A percentile compares a stretch with the other conserved stretches of the same genome.
Conservation (phyloP, 2,797 vertebrate species). For the Nasua narica region DNA sequence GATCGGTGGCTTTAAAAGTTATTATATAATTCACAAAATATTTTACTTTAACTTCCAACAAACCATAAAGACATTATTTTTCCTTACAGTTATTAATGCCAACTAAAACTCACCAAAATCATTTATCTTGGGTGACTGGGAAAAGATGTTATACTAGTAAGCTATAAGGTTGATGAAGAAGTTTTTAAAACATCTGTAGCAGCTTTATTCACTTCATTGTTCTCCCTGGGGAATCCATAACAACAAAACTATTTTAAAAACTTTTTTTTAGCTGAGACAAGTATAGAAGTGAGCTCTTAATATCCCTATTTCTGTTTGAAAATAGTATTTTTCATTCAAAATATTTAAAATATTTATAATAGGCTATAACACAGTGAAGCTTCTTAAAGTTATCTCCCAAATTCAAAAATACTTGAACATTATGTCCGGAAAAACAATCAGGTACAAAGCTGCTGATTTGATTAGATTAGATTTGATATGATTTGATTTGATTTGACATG, state of each 20-base stretch:
- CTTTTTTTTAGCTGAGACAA: not conserved
- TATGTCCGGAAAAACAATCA: not conserved
- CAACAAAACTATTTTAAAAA: not conserved
- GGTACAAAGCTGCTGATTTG: not conserved
- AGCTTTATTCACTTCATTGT: not conserved
- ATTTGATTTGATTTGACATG: not conserved
- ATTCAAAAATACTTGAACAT: not conserved
- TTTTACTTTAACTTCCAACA: not conserved
- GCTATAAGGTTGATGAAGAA: not conserved
- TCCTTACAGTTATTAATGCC: not conserved
- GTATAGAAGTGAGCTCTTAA: not conserved
- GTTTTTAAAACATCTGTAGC: not conserved
- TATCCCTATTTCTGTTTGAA: not conserved
- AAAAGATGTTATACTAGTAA: not conserved
- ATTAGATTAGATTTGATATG: not conserved
- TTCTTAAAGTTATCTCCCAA: not conserved
- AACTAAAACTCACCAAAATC: not conserved
- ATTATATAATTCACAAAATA: not conserved
- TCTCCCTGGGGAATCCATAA: not conserved
- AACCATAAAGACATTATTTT: not conserved
- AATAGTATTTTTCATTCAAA: not conserved
- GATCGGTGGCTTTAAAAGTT: not conserved
- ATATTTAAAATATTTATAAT: conserved; percentile 12
- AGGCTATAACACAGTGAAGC: not conserved
- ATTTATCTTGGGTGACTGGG: not conserved